Conservation (phyloP, 2,113 vertebrate genomes). For the Thunnus maccoyii region DNA sequence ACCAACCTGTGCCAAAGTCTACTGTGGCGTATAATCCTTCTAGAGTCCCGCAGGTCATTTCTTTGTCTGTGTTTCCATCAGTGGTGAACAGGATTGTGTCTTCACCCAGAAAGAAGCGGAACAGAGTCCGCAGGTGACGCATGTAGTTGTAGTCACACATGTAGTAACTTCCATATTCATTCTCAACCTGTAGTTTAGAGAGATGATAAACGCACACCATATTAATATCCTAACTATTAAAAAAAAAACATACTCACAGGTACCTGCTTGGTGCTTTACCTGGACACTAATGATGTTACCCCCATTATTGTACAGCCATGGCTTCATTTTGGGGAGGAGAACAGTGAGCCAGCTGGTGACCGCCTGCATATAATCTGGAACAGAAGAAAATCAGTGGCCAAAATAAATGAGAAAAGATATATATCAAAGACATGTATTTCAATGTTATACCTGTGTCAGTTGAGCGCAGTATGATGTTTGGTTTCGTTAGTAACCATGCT, state of each 20-base stretch:
- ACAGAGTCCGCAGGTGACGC: conserved; percentile 86
- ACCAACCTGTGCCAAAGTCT: conserved; percentile 94
- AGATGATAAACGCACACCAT: background rate
- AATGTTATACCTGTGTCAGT: conserved; percentile 87
- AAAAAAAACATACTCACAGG: background rate
- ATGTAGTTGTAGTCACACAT: conserved; percentile 93
- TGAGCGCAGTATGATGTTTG: conserved; percentile 90
- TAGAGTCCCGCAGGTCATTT: conserved; percentile 91
- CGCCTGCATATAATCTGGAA: conserved; percentile 90
- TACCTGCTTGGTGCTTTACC: conserved; percentile 76
- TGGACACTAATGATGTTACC: conserved; percentile 97
- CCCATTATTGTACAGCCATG: conserved; percentile 91
- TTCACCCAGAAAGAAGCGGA: conserved; percentile 87
- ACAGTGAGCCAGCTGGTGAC: conserved; percentile 92
- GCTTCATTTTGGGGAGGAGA: conserved; percentile 91
- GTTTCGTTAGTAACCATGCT: conserved; percentile 92
- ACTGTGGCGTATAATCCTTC: conserved; percentile 92
- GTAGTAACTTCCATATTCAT: conserved; percentile 95
- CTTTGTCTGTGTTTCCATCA: conserved; percentile 83
- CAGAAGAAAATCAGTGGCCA: conserved; percentile 9
- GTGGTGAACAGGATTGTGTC: conserved; percentile 95
- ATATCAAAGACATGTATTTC: background rate
- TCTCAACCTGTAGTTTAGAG: conserved; percentile 88
- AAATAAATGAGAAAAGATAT: background rate
- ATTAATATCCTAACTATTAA: background rate